Evolutionary conservation across 37 sponge, comb jelly and placozoan genomes (phyloP).

Genomic region (Halisarca cf. caerulea): DNA sequence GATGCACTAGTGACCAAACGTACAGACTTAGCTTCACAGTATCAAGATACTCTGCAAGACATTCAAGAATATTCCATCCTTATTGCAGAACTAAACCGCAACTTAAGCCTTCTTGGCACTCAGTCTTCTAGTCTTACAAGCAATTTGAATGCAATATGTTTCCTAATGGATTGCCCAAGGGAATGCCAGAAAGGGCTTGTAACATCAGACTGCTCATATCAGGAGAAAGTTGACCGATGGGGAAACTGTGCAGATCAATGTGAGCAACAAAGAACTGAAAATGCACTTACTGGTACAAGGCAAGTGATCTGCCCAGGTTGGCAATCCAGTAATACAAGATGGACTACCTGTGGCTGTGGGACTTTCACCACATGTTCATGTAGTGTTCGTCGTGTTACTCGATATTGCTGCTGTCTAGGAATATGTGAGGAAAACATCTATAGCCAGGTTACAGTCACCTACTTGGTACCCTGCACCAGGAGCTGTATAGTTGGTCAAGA

Average conservation of each 20-base stretch:
- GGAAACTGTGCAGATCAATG: neutral
- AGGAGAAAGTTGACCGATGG: neutral
- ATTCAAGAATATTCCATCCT: neutral
- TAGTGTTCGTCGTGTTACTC: neutral
- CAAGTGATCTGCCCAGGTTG: neutral
- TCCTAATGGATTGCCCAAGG: neutral
- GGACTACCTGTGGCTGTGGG: neutral
- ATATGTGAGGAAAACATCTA: neutral
- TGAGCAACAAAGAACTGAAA: neutral
- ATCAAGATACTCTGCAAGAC: neutral
- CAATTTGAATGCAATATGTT: neutral
- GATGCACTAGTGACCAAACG: neutral
- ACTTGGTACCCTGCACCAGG: neutral
- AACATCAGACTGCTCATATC: neutral
- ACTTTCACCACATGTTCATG: neutral
- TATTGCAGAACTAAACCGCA: neutral
- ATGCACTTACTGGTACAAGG: neutral
- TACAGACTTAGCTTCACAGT: neutral
- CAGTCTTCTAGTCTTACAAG: neutral
- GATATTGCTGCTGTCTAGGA: neutral
- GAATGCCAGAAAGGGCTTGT: neutral
- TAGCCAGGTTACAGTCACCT: neutral
- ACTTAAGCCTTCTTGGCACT: neutral
- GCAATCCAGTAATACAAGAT: neutral
- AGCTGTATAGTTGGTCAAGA: neutral